Percentiles rank a stretch among this genome's conserved stretches.
Evolutionary conservation across 2,888 invertebrate species (phyloP).

Genomic region (Parnassius mnemosyne): DNA sequence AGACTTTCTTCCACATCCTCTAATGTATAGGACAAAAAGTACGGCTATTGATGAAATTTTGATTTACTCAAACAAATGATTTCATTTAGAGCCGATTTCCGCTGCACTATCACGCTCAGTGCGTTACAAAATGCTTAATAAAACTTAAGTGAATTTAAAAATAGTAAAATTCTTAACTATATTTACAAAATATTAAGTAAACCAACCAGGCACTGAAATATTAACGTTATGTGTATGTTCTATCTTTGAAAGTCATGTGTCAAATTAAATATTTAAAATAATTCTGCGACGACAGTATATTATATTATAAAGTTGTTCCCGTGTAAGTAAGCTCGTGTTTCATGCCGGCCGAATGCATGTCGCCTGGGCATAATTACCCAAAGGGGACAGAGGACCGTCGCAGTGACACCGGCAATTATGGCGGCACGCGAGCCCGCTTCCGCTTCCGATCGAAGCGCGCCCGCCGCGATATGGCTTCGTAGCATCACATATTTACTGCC

Average conservation of each 20-base stretch:
- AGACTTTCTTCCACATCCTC: constrained; percentile 50
- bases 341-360: constrained; percentile 51
- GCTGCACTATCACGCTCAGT: background rate
- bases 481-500: constrained; percentile 30
- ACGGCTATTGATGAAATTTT: constrained; percentile 25
- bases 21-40: constrained; percentile 39
- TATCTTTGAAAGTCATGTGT: too few species aligned
- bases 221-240: too few species aligned
- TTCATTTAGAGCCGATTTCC: background rate
- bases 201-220: too few species aligned
- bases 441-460: constrained; percentile 65
- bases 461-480: constrained; percentile 52
- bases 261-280: too few species aligned
- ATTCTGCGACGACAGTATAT: background rate
- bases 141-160: too few species aligned
- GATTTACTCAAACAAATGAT: constrained; percentile 1
- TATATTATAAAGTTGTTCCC: background rate
- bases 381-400: constrained; percentile 40
- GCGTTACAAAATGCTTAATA: too few species aligned
- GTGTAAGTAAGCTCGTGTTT: constrained; percentile 45
- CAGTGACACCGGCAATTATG: constrained; percentile 67
- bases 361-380: constrained; percentile 41
- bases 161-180: background rate
- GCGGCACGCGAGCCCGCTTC: constrained; percentile 67
- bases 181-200: background rate